Evolutionary conservation across 2,113 vertebrate genomes (phyloP).

Genomic region (Jacana jacana): DNA sequence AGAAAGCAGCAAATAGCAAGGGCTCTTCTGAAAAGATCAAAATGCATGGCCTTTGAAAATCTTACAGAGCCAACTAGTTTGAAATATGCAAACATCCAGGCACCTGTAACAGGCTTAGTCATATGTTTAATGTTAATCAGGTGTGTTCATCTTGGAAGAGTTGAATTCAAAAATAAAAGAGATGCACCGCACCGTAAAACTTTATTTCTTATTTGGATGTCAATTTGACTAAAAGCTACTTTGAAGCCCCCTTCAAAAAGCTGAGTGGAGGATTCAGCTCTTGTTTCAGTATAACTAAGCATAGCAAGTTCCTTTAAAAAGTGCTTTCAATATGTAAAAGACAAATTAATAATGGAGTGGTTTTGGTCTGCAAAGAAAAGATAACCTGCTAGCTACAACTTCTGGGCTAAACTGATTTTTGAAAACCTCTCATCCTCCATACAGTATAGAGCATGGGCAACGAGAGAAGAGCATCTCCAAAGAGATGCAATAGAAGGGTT

Average conservation of each 20-base stretch:
- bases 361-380: not conserved
- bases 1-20: not conserved
- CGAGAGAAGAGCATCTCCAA: not conserved
- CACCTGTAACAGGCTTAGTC: not conserved
- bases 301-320: not conserved
- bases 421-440: not conserved
- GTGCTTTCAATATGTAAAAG: not conserved
- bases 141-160: not conserved
- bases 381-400: not conserved
- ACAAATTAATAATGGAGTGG: not conserved
- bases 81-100: not conserved
- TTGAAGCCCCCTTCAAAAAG: not conserved
- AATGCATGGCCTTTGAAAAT: not conserved
- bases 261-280: not conserved
- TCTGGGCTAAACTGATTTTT: not conserved
- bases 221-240: not conserved
- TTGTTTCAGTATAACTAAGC: not conserved
- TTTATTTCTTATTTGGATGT: not conserved
- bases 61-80: not conserved
- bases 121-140: not conserved
- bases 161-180: not conserved
- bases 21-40: not conserved
- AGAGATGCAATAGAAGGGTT: not conserved
- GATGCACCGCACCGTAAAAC: rapidly evolving
- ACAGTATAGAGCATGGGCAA: not conserved